Base-by-base conservation (phyloP, 2,797 vertebrate species). In the Xerus rutilus region DNA sequence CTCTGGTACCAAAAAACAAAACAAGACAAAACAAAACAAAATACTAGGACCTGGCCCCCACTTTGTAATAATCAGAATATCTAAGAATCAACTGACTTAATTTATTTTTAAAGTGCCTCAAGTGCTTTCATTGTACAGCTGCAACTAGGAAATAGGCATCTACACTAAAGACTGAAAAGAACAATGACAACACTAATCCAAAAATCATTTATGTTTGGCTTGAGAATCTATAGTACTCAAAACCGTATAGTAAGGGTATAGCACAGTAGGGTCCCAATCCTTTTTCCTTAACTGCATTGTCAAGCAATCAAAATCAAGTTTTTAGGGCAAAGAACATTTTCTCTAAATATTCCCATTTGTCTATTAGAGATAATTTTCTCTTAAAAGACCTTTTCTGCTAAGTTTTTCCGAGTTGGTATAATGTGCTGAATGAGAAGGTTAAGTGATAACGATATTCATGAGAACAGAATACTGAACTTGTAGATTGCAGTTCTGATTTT, bases 141-240 rank as follows among this genome's bases (percentile, higher is more conserved):
- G 11, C 28, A 67, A 52, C 32, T 87, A 23, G 45, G 15, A 94
- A 88, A 69, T 18, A 39, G 30, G 11, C 2, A 81, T 77, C 17
- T 83, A 70, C 7, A 52, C 17, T 74, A 30, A 93, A 74, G 17
- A 78, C 77, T 30, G 39, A 93, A 82, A 94, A 21, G n/a, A 93
- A 57, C 47, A 94, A 28, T 72, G 23, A 77, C 62, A 11, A 39
- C 87, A 13, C n/a, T 76, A 65, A 78, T 94, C 3, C 4, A 90
- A 84, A 86, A 95, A 45, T 72, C 59, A 62, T 45, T 88, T 17
- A 57, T 81, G 5, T 91, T 86, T 85, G 64, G 4, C 17, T 92
- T 97, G 20, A 52, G 45, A 94, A 77, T 78, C 82, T 30, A 14
- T 92, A 72, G 25, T 84, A 70, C 21, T 85, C 47, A 89, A 90